Evolutionary conservation across 2,888 invertebrate genomes (phyloP).

Genomic region (Caenorhabditis uteleia): DNA sequence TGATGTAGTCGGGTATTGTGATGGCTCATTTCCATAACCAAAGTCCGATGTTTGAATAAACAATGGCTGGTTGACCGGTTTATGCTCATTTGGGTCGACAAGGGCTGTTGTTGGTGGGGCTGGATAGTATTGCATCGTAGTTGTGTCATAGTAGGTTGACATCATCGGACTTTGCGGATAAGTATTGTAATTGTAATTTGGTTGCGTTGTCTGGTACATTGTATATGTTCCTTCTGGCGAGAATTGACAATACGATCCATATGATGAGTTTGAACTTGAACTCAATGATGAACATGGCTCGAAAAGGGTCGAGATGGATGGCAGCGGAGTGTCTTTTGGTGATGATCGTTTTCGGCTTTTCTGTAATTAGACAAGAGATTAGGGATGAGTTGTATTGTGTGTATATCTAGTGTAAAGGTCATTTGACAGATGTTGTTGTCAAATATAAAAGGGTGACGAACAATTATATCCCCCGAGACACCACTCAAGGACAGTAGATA

Average conservation of each 20-base stretch:
- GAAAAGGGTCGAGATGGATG: slow-evolving; percentile 28
- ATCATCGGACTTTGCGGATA: neutral
- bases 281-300: slow-evolving; percentile 7
- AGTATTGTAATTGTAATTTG: neutral
- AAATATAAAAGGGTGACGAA: slow-evolving; percentile 10
- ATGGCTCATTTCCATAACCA: slow-evolving; percentile 8
- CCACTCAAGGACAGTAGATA: too few relatives aligned
- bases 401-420: too few relatives aligned
- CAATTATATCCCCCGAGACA: too few relatives aligned
- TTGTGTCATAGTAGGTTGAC: slow-evolving; percentile 2
- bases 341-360: slow-evolving; percentile 21
- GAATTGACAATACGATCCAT: slow-evolving; percentile 37
- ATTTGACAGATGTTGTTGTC: slow-evolving; percentile 24
- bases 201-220: slow-evolving; percentile 6
- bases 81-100: slow-evolving; percentile 19
- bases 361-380: too few relatives aligned
- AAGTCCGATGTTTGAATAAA: slow-evolving; percentile 34
- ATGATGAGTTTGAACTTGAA: slow-evolving; percentile 23
- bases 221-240: slow-evolving; percentile 37
- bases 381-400: too few relatives aligned
- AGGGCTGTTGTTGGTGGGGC: slow-evolving; percentile 4
- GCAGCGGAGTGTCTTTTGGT: slow-evolving; percentile 24
- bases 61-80: slow-evolving; percentile 25
- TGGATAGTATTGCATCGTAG: too few relatives aligned
- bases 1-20: slow-evolving; percentile 18